These are phyloP conservation scores for Neopelma chrysocephalum DNA, from an alignment of 2,797 vertebrate genomes.

Conservation along the genomic window DNA sequence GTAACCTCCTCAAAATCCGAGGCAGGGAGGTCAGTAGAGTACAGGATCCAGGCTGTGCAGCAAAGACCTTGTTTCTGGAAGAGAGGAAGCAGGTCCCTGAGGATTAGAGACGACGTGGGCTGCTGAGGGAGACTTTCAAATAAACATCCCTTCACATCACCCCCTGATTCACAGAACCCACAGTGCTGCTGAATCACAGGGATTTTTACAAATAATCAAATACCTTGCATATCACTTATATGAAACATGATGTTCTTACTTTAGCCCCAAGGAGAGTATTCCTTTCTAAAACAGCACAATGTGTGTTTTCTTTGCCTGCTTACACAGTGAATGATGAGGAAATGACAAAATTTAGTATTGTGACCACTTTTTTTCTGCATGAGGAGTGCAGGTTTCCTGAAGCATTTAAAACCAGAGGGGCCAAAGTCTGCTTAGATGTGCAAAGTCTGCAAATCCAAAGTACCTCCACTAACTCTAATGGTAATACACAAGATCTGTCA, in stretches of 20 bases:
- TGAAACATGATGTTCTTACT: constrained; percentile 28
- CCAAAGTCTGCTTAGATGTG: background rate
- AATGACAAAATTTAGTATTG: constrained; percentile 9
- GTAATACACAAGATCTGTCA: background rate
- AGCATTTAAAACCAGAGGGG: background rate
- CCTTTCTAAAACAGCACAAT: background rate
- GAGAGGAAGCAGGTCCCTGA: constrained; percentile 10
- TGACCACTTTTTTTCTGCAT: background rate
- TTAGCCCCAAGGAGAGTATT: background rate
- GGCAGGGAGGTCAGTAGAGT: background rate
- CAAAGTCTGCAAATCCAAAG: background rate
- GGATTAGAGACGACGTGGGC: background rate
- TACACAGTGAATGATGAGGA: constrained; percentile 22
- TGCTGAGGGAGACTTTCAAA: constrained; percentile 41
- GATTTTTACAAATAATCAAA: constrained; percentile 61
- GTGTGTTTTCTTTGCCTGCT: constrained; percentile 40
- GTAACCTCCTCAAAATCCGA: background rate
- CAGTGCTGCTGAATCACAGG: constrained; percentile 14
- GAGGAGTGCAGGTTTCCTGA: background rate
- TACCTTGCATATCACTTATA: background rate
- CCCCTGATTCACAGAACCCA: constrained; percentile 12
- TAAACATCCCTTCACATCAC: constrained; percentile 41
- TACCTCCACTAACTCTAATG: background rate
- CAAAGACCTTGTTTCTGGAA: constrained; percentile 11
- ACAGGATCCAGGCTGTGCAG: background rate